These are phyloP conservation scores for Apotomis turbidana DNA, from an alignment of 2,888 invertebrate genomes.

Conservation along the genomic window DNA sequence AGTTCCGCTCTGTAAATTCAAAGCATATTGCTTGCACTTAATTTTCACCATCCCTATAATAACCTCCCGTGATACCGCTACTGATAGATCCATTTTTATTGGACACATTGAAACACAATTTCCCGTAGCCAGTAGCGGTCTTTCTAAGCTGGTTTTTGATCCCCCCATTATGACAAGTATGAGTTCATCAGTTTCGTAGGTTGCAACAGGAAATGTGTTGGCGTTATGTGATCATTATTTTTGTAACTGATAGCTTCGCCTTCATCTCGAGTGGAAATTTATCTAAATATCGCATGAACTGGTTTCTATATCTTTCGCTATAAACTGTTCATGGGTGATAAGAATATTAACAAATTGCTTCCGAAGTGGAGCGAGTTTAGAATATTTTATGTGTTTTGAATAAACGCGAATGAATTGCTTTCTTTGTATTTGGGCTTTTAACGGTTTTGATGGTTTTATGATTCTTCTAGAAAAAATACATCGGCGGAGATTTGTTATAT, in stretches of 20 bases:
- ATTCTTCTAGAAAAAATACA: background rate
- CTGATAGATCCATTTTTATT: background rate
- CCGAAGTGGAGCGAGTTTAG: slow-evolving; percentile 20
- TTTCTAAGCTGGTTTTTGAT: slow-evolving; percentile 30
- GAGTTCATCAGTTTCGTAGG: slow-evolving; percentile 43
- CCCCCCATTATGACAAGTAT: slow-evolving; percentile 38
- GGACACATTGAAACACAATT: background rate
- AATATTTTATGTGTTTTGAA: slow-evolving; percentile 15
- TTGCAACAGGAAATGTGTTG: slow-evolving; percentile 55
- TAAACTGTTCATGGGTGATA: slow-evolving; percentile 32
- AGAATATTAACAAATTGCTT: slow-evolving; percentile 37
- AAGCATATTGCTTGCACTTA: slow-evolving; percentile 25
- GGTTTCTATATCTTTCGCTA: slow-evolving; percentile 24
- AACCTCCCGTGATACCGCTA: slow-evolving; percentile 26
- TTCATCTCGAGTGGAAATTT: slow-evolving; percentile 33
- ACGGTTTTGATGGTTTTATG: background rate
- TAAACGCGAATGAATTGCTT: slow-evolving; percentile 1
- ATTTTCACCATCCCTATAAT: slow-evolving; percentile 39
- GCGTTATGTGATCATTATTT: slow-evolving; percentile 52
- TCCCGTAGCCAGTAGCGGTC: slow-evolving; percentile 12
- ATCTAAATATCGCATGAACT: slow-evolving; percentile 27
- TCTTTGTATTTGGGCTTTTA: background rate
- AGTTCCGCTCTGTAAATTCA: slow-evolving; percentile 38
- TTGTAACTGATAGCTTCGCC: slow-evolving; percentile 48
- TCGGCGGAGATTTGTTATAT: no score